Base-by-base conservation (phyloP, 2,888 invertebrate species). In the Lasioglossum calceatum region DNA sequence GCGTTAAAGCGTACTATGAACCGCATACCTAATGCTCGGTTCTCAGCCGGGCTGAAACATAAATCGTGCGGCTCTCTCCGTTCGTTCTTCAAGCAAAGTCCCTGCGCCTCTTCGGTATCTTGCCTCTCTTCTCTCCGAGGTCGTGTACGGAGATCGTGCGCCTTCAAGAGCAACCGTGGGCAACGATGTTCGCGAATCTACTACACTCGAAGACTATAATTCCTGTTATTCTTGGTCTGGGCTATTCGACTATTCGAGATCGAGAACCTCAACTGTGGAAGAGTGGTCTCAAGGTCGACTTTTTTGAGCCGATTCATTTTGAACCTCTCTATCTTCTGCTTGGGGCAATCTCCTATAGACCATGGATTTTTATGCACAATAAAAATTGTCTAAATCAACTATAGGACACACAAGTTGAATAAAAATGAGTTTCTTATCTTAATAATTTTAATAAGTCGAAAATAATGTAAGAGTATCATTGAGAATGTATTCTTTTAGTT, bases 1-100 rank as follows among this genome's bases (percentile, higher is more conserved):
- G 90, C 92, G 92, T 92, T 93, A 93, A 93, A 93, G 92, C 92
- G 89, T 89, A 90, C 87, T 91, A 92, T 90, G 92, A 92, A 91
- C 91, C 87, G 92, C 92, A 93, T 93, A 93, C 92, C 91, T 93
- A 93, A 93, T 92, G 92, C 90, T 84, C 84, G 85, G 86, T 90
- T 91, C 90, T 87, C 90, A 91, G 91, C 91, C 82, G 89, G 90
- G 85, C 88, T 86, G 91, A 92, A 93, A 93, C 93, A 93, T 94
- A 93, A 93, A 93, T 93, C 91, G 91, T 90, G 32, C 77, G 14
- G 42, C 79, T 64, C 70, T 82, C 87, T 67, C 64, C 78, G 72
- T 70, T 58, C 50, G 88, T 75, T 84, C 84, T 84, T 61, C 79
- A 61, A 36, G 36, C 70, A 36, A 67, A 36, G 36, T 70, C 82